Evolutionary conservation across 2,888 invertebrate genomes (phyloP).

Genomic region (Cephonodes hylas): DNA sequence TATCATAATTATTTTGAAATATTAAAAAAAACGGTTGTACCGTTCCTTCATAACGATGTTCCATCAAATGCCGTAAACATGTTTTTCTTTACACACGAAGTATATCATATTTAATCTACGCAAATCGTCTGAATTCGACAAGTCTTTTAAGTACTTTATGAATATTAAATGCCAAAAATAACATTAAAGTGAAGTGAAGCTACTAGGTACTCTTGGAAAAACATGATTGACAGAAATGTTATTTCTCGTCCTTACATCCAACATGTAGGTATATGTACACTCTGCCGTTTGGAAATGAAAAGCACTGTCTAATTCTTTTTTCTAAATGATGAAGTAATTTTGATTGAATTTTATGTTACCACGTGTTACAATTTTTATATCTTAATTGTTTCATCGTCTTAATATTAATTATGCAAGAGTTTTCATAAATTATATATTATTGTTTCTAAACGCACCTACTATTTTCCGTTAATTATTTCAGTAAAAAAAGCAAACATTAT

Average conservation of each 20-base stretch:
- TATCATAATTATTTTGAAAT: background rate
- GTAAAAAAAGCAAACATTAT: too few species aligned
- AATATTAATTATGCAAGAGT: too few species aligned
- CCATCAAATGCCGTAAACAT: background rate
- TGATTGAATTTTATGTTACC: too few species aligned
- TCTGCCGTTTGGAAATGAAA: background rate
- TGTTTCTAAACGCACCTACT: too few species aligned
- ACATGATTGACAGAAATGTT: background rate
- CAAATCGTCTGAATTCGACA: conserved; percentile 1
- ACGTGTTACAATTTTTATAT: too few species aligned
- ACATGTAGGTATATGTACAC: background rate
- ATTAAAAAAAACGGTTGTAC: too few species aligned
- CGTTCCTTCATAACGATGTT: background rate
- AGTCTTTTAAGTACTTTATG: background rate
- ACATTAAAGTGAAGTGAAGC: background rate
- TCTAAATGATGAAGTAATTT: too few species aligned
- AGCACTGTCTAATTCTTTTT: too few species aligned
- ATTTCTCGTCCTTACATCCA: background rate
- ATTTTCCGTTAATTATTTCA: too few species aligned
- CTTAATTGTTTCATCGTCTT: too few species aligned
- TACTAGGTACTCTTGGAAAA: background rate
- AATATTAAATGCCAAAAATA: background rate
- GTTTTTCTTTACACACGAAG: background rate
- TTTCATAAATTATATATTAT: too few species aligned
- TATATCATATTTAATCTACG: background rate